Percentiles rank a stretch among this genome's conserved stretches.
phyloP scores from a whole-genome alignment of 2,888 invertebrate species.

The Tetramorium bicarinatum region DNA sequence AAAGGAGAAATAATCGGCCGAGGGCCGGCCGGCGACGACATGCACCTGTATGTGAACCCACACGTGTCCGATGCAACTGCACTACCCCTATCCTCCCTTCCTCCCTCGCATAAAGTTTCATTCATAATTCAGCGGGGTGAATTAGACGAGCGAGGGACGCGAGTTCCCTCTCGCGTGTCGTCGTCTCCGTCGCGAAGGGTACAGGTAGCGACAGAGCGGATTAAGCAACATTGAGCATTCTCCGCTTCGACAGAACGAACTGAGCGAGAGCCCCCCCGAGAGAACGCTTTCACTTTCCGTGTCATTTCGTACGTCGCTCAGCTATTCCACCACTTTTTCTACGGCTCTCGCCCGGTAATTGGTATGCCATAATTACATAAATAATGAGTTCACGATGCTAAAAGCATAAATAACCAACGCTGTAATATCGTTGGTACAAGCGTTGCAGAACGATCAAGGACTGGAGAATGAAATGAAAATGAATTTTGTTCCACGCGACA shows the following conservation, averaged over 20 bases:
- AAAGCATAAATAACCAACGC: background rate
- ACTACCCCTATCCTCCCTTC: conserved; percentile 12
- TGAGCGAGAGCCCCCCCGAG: background rate
- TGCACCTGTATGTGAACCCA: conserved; percentile 62
- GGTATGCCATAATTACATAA: background rate
- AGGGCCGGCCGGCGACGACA: conserved; percentile 45
- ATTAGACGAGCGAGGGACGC: conserved; percentile 34
- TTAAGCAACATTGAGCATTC: conserved; percentile 24
- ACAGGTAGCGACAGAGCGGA: conserved; percentile 18
- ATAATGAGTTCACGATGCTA: background rate
- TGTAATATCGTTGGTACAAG: background rate
- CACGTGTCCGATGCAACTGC: conserved; percentile 59
- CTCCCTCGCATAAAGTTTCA: conserved; percentile 14
- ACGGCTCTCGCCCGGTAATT: background rate
- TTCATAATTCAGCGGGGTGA: conserved; percentile 65
- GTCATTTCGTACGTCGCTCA: background rate
- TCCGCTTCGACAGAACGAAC: conserved; percentile 18
- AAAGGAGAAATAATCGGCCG: conserved; percentile 28
- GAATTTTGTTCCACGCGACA: background rate
- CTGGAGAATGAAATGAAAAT: background rate
- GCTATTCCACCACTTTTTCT: background rate
- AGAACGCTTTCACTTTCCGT: conserved; percentile 26
- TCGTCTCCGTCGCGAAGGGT: conserved; percentile 1
- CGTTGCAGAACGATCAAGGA: background rate
- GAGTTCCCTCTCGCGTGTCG: conserved; percentile 34